Evolutionary conservation across 2,797 vertebrate genomes (phyloP).

Genomic region (Orientallactaga sibirica): DNA sequence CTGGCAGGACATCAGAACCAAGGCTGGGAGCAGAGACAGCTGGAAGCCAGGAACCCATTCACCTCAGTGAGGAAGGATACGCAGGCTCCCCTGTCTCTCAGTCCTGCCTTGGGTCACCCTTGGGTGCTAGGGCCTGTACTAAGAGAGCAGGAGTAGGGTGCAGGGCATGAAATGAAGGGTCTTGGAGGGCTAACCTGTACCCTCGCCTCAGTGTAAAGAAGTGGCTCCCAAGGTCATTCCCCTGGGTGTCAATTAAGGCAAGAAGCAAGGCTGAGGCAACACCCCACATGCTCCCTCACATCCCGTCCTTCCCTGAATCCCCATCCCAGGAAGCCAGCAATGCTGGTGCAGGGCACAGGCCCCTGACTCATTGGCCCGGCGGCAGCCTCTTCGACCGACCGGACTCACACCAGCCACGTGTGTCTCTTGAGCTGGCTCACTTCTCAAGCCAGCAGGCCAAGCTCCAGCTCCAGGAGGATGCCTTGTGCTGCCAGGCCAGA

Average conservation of each 20-base stretch:
- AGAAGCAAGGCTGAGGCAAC: not conserved
- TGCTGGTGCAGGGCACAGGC: not conserved
- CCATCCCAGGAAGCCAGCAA: conserved; percentile 13
- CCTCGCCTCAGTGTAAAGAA: not conserved
- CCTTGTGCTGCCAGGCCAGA: not conserved
- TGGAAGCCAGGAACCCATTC: not conserved
- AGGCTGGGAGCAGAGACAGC: not conserved
- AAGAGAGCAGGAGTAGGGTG: not conserved
- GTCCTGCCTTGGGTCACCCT: not conserved
- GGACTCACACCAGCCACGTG: not conserved
- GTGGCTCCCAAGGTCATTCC: not conserved
- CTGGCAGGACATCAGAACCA: too few species aligned
- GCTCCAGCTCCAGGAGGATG: not conserved
- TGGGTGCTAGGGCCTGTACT: not conserved
- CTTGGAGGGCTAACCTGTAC: not conserved
- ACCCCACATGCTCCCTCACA: not conserved
- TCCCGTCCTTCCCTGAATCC: not conserved
- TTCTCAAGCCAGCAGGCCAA: not conserved
- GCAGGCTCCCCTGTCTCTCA: not conserved
- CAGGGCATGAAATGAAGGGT: not conserved
- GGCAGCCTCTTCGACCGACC: not conserved
- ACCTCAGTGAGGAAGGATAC: not conserved
- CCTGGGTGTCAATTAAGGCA: not conserved
- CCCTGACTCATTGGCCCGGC: conserved; percentile 39
- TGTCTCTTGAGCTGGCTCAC: not conserved